phyloP scores from a whole-genome alignment of 2,113 vertebrate genomes.

The Tetraodon nigroviridis region DNA sequence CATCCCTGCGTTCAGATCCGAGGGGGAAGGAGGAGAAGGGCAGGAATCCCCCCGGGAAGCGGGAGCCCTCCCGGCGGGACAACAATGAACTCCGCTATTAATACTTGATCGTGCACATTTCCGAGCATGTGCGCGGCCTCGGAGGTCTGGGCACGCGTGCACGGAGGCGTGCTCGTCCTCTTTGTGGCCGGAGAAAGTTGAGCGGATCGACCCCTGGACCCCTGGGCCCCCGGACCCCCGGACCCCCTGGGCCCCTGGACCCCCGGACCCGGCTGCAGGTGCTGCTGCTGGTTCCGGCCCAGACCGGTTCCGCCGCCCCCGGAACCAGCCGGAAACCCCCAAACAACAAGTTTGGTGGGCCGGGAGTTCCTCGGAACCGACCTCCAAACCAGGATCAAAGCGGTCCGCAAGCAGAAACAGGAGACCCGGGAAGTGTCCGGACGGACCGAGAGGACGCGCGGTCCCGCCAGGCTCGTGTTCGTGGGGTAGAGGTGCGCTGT shows the following conservation, averaged over 20 bases:
- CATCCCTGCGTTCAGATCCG: neutral
- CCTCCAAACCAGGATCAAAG: too few relatives aligned
- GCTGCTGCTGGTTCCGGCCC: slow-evolving; percentile 28
- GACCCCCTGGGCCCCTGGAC: too few relatives aligned
- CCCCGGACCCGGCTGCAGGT: too few relatives aligned
- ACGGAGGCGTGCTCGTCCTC: neutral
- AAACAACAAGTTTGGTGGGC: too few relatives aligned
- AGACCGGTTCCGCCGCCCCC: slow-evolving; percentile 1
- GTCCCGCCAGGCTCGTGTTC: too few relatives aligned
- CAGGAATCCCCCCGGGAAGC: slow-evolving; percentile 31
- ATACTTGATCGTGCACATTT: slow-evolving; percentile 57
- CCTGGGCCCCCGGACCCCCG: too few relatives aligned
- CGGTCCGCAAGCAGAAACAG: too few relatives aligned
- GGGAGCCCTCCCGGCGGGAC: slow-evolving; percentile 51
- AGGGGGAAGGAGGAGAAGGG: neutral
- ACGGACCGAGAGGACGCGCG: too few relatives aligned
- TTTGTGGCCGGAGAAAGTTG: slow-evolving; percentile 22
- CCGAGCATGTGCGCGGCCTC: slow-evolving; percentile 35
- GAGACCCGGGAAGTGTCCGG: too few relatives aligned
- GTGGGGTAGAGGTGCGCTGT: neutral
- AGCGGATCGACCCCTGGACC: too few relatives aligned
- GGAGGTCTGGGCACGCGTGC: neutral
- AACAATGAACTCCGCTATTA: slow-evolving; percentile 68
- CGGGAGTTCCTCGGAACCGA: too few relatives aligned
- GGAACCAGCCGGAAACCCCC: too few relatives aligned